Conservation (phyloP, 1,140 invertebrate species). For the Saccostrea glomerata region DNA sequence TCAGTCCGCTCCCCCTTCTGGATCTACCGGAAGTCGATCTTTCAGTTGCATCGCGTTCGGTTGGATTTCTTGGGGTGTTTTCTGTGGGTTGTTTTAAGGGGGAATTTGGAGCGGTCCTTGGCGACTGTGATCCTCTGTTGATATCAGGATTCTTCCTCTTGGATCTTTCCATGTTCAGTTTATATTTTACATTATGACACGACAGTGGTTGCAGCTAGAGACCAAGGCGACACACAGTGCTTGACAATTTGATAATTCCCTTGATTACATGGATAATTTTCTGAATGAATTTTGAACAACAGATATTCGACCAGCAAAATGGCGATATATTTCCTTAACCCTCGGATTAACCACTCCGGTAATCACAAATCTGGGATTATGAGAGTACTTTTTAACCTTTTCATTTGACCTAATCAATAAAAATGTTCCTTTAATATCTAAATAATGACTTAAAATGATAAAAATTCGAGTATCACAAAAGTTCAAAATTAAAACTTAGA, state of each 20-base stretch:
- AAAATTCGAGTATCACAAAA: background rate
- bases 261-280: background rate
- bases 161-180: background rate
- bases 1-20: background rate
- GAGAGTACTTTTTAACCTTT: constrained; percentile 3
- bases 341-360: background rate
- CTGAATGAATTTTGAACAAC: background rate
- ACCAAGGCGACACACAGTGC: background rate
- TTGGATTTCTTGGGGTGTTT: background rate
- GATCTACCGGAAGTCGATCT: background rate
- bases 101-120: background rate
- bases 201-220: background rate
- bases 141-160: background rate
- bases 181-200: background rate
- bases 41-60: background rate
- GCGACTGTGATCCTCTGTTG: background rate
- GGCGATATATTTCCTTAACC: constrained; percentile 17
- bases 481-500: background rate
- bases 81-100: background rate
- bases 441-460: too few relatives aligned
- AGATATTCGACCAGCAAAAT: background rate
- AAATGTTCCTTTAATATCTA: background rate
- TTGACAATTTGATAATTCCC: background rate
- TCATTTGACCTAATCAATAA: background rate
- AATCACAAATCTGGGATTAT: constrained; percentile 26